These are phyloP conservation scores for Trachymyrmex septentrionalis DNA, from an alignment of 1,140 invertebrate genomes.

Conservation along the genomic window DNA sequence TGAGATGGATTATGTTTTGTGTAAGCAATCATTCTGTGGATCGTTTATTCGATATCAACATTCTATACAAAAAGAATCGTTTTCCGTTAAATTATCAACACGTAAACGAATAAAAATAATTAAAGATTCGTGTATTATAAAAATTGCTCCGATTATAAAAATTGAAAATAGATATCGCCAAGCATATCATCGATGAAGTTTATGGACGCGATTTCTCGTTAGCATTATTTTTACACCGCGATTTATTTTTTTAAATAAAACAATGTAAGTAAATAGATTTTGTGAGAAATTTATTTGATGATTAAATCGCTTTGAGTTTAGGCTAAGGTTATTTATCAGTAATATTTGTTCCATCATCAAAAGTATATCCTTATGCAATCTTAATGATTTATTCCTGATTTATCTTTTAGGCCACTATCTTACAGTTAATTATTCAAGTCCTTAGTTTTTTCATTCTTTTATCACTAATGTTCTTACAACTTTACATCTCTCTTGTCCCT, in stretches of 20 bases:
- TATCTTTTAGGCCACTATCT: neutral
- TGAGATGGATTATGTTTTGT: no score
- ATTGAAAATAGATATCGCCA: no score
- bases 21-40: no score
- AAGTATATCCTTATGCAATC: neutral
- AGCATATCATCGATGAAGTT: no score
- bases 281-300: neutral
- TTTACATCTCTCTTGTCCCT: constrained; percentile 23
- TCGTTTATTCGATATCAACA: no score
- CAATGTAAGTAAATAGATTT: neutral
- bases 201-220: no score
- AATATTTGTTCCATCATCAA: constrained; percentile 6
- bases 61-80: no score
- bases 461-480: constrained; percentile 28
- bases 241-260: neutral
- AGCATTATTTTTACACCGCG: no score
- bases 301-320: neutral
- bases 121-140: no score
- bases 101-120: no score
- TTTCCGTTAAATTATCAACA: no score
- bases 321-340: neutral
- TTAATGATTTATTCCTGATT: constrained; percentile 10
- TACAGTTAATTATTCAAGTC: constrained; percentile 41
- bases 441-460: constrained; percentile 42
- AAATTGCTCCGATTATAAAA: no score